These are phyloP conservation scores for Sycophila sp. DNA, from an alignment of 1,140 invertebrate species.

Conservation along the genomic window DNA sequence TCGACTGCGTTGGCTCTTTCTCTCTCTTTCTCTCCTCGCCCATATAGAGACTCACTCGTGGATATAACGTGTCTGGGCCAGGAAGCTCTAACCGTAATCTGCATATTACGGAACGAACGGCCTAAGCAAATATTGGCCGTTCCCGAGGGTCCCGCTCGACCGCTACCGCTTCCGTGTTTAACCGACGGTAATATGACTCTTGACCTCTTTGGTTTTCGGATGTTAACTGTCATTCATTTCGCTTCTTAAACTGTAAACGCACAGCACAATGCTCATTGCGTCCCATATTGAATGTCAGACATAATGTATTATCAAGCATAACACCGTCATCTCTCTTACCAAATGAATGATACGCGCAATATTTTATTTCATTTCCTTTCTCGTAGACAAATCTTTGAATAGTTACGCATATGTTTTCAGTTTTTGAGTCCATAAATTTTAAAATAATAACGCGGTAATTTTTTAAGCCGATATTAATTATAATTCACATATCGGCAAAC, in stretches of 20 bases:
- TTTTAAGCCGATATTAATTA: too few species aligned
- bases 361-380: too few species aligned
- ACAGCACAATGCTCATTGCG: neutral
- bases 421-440: too few species aligned
- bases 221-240: neutral
- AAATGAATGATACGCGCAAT: too few species aligned
- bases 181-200: conserved; percentile 22
- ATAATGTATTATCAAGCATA: neutral
- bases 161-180: conserved; percentile 19
- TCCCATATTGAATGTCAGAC: neutral
- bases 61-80: neutral
- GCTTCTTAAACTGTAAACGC: neutral
- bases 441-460: too few species aligned
- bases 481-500: too few species aligned
- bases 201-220: conserved; percentile 24
- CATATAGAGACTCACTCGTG: neutral
- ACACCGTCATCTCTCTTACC: neutral
- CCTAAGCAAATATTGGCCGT: conserved; percentile 33
- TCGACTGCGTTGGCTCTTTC: conserved; percentile 34
- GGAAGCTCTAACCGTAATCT: conserved; percentile 23
- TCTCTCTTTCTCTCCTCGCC: neutral
- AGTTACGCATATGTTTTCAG: too few species aligned
- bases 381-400: too few species aligned
- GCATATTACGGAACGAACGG: conserved; percentile 30
- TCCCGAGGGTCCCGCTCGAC: neutral